These are phyloP conservation scores for Phrynosoma platyrhinos DNA, from an alignment of 2,113 vertebrate species.

Conservation along the genomic window DNA sequence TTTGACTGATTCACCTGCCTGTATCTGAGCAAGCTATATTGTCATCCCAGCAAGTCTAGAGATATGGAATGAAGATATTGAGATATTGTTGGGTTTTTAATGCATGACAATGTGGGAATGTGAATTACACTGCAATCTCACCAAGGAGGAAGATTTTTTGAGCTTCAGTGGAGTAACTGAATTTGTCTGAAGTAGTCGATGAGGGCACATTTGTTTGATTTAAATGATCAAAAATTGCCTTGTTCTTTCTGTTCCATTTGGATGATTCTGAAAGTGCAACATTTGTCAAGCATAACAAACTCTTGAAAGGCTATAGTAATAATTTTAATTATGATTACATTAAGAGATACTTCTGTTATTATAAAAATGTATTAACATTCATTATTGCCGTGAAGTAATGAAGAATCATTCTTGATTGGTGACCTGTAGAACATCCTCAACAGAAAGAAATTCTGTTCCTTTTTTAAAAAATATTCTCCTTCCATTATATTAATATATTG, in stretches of 20 bases:
- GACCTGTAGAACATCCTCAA: neutral
- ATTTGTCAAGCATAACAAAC: conserved; percentile 5
- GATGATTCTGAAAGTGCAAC: neutral
- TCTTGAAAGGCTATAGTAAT: neutral
- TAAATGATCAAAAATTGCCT: neutral
- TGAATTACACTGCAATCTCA: neutral
- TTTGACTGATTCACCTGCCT: neutral
- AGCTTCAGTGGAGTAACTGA: neutral
- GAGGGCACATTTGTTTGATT: neutral
- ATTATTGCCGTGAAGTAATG: neutral
- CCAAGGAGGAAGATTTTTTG: neutral
- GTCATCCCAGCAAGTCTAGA: neutral
- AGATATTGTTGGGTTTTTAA: neutral
- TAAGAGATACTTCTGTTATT: neutral
- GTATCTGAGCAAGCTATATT: neutral
- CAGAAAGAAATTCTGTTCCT: neutral
- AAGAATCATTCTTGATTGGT: neutral
- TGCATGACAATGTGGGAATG: neutral
- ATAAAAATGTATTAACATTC: conserved; percentile 11
- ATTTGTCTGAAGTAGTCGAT: neutral
- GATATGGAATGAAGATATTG: neutral
- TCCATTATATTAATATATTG: neutral
- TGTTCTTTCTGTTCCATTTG: conserved; percentile 2
- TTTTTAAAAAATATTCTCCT: neutral
- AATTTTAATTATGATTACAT: neutral